phyloP scores from a whole-genome alignment of 1,140 invertebrate genomes.

The Drosophila repletoides region DNA sequence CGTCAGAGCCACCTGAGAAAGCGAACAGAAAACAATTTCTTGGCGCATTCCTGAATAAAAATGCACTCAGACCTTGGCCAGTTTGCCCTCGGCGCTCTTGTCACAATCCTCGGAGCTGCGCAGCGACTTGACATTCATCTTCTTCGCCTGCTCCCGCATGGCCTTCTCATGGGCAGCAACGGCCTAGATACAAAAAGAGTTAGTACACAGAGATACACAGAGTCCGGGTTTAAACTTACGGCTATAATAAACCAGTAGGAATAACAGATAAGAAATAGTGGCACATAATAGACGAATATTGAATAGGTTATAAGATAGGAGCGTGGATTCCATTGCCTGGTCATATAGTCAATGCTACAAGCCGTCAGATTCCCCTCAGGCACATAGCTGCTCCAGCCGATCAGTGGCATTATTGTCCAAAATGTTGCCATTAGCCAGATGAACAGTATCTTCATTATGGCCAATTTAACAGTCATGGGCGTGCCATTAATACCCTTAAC shows the following conservation, averaged over 20 bases:
- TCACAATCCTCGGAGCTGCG: slow-evolving; percentile 86
- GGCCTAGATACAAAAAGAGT: slow-evolving; percentile 74
- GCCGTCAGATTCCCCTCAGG: slow-evolving; percentile 93
- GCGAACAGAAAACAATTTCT: not conserved
- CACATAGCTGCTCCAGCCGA: slow-evolving; percentile 89
- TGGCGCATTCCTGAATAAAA: not conserved
- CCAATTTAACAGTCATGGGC: slow-evolving; percentile 87
- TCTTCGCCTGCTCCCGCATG: slow-evolving; percentile 92
- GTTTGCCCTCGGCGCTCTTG: slow-evolving; percentile 88
- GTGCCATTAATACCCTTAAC: slow-evolving; percentile 88
- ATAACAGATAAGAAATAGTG: slow-evolving; percentile 88
- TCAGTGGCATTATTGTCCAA: slow-evolving; percentile 88
- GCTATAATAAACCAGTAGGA: slow-evolving; percentile 91
- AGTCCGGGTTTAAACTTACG: slow-evolving; percentile 65
- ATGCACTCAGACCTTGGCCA: slow-evolving; percentile 85
- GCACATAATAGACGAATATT: slow-evolving; percentile 88
- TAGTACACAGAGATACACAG: not conserved
- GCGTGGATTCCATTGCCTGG: slow-evolving; percentile 85
- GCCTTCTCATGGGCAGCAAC: slow-evolving; percentile 90
- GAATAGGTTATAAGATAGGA: slow-evolving; percentile 89
- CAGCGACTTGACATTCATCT: slow-evolving; percentile 92
- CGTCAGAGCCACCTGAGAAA: slow-evolving; percentile 87
- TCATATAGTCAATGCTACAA: slow-evolving; percentile 92
- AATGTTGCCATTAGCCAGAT: slow-evolving; percentile 87
- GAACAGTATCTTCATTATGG: slow-evolving; percentile 86